Base-by-base conservation (phyloP, 92 coral and sea anemone species). In the Palythoa grandiflora region DNA sequence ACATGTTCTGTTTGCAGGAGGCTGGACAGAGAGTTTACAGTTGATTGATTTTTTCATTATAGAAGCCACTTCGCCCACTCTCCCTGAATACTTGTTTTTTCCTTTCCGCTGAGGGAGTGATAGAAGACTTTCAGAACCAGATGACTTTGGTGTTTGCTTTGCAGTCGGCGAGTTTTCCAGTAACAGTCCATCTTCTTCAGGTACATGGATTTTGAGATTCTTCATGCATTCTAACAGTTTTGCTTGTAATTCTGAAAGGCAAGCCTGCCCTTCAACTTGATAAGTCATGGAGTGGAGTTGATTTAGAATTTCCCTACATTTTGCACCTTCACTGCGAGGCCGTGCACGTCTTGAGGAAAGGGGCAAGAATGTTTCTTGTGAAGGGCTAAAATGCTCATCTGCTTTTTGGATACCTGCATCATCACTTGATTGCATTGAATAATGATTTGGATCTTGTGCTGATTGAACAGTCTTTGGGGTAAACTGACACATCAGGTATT, bases 31-130 rank as follows among this genome's bases (percentile, higher is more conserved):
- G 36, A 65, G 71, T 65, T 65, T n/a, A 19, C 71, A 65, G 71
- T 65, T 65, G 71, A 65, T n/a, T 3, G 71, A 65, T 77, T 77
- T 77, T 19, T 47, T 47, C 81, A 77, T 47, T 77, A 59, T 77
- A 15, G 35, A 52, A 38, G 81, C 81, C 3, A 77, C 81, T 36
- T 77, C 81, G 21, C 63, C 81, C 55, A 77, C 81, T 77, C 81
- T 77, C 21, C 81, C 63, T 21, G 38, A 21, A 38, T 77, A 77
- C 44, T 47, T n/a, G n/a, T 10, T 21, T 47, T 77, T 77, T 21
- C 55, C 61, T 77, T 77, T 77, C 38, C 5, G 14, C 60, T 47
- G 55, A 77, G 60, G 61, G 55, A 77, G 81, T 38, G 63, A 2
- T 9, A 21, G 81, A 44, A 44, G 6, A 44, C 48, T 63, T 63